Evolutionary conservation across 2,113 vertebrate species (phyloP).

Genomic region (Pygoscelis antarcticus): DNA sequence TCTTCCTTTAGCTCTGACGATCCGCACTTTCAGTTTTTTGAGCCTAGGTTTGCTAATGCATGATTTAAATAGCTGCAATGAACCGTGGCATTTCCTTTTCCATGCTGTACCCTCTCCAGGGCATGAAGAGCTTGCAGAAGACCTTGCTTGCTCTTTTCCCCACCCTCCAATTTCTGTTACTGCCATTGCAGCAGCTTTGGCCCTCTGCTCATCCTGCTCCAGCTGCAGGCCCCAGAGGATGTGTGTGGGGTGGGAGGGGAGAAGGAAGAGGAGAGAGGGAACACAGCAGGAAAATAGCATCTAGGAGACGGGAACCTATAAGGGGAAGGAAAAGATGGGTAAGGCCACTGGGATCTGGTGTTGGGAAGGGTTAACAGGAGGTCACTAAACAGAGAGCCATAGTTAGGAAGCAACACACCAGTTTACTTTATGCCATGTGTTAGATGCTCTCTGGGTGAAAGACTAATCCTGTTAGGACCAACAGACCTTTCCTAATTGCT

Average conservation of each 20-base stretch:
- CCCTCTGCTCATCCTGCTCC: background rate
- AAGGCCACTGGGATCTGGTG: background rate
- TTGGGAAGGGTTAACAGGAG: background rate
- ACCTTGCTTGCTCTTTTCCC: background rate
- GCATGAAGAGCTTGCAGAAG: background rate
- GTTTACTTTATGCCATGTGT: background rate
- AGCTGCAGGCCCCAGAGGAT: background rate
- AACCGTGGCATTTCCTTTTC: background rate
- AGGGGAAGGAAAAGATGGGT: background rate
- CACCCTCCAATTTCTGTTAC: background rate
- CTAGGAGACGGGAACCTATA: background rate
- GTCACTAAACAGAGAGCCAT: background rate
- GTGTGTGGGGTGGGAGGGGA: background rate
- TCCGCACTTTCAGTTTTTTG: background rate
- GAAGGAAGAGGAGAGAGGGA: background rate
- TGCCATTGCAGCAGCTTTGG: background rate
- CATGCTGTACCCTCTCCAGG: background rate
- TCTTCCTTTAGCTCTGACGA: background rate
- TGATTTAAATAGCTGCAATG: background rate
- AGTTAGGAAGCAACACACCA: background rate
- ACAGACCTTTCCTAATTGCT: constrained; percentile 18
- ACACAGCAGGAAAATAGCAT: background rate
- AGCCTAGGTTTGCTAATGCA: background rate
- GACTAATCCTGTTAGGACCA: constrained; percentile 16
- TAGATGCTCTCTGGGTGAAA: constrained; percentile 1